A percentile compares a stretch with the other conserved stretches of the same genome.
These are phyloP conservation scores for Phrynocephalus vlangalii DNA, from an alignment of 2,797 vertebrate species.

Conservation along the genomic window DNA sequence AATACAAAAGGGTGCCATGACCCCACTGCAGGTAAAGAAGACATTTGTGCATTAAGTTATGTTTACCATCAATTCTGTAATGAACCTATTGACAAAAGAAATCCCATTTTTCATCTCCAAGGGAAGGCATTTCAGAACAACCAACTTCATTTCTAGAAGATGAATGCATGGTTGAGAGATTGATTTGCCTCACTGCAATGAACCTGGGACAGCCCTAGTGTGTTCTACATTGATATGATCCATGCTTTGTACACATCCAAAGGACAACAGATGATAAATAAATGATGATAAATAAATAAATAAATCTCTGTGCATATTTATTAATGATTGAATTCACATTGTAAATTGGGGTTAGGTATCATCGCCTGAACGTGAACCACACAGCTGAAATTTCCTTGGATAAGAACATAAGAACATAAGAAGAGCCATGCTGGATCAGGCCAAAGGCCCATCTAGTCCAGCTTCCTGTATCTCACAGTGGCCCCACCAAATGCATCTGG, in stretches of 20 bases:
- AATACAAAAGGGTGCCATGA: too few species aligned
- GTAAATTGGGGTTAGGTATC: background rate
- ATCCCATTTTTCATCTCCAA: background rate
- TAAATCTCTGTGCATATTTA: background rate
- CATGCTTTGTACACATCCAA: background rate
- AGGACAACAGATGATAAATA: background rate
- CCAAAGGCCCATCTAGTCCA: too few species aligned
- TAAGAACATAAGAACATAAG: too few species aligned
- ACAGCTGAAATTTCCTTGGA: slow-evolving; percentile 28
- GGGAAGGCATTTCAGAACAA: background rate
- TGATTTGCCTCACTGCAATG: background rate
- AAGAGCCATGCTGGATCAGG: too few species aligned
- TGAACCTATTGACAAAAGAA: background rate
- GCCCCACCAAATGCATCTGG: too few species aligned
- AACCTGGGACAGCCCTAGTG: background rate
- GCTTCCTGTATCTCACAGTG: too few species aligned
- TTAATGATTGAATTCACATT: background rate
- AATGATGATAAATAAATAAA: background rate
- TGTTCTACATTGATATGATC: background rate
- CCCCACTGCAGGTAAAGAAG: too few species aligned
- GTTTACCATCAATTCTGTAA: background rate
- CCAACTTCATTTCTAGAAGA: background rate
- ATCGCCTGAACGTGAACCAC: slow-evolving; percentile 16
- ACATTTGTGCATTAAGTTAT: background rate
- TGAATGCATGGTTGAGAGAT: background rate